A percentile compares a stretch with the other conserved stretches of the same genome.
Evolutionary conservation across 2,113 vertebrate species (phyloP).

Genomic region (Sinosuthora webbiana): DNA sequence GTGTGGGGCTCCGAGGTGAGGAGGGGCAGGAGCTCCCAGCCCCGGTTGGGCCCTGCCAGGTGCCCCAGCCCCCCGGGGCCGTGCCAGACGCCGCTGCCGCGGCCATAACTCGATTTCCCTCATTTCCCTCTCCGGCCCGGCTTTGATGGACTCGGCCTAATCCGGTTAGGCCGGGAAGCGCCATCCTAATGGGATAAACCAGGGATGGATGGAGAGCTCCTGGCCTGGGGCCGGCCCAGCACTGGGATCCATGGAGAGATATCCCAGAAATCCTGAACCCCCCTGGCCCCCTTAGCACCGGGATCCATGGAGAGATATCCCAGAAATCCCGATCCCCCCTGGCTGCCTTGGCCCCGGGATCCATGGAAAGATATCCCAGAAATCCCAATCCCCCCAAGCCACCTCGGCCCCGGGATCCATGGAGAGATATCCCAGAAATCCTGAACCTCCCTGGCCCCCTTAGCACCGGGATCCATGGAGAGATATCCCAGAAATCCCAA

Average conservation of each 20-base stretch:
- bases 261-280: too few relatives aligned
- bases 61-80: not conserved
- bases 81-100: constrained; percentile 45
- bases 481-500: not conserved
- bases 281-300: too few relatives aligned
- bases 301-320: not conserved
- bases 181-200: constrained; percentile 61
- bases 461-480: too few relatives aligned
- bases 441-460: too few relatives aligned
- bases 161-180: constrained; percentile 68
- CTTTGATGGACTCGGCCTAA: constrained; percentile 71
- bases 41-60: too few relatives aligned
- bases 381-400: too few relatives aligned
- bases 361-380: fast-evolving
- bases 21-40: too few relatives aligned
- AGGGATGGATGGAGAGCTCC: not conserved
- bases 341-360: not conserved
- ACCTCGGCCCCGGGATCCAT: too few relatives aligned
- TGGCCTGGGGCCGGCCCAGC: not conserved
- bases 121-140: constrained; percentile 63
- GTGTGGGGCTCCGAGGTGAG: too few relatives aligned
- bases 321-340: not conserved
- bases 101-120: constrained; percentile 68
- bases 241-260: too few relatives aligned
- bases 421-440: too few relatives aligned